phyloP scores from a whole-genome alignment of 2,797 vertebrate species.

The Periparus ater region DNA sequence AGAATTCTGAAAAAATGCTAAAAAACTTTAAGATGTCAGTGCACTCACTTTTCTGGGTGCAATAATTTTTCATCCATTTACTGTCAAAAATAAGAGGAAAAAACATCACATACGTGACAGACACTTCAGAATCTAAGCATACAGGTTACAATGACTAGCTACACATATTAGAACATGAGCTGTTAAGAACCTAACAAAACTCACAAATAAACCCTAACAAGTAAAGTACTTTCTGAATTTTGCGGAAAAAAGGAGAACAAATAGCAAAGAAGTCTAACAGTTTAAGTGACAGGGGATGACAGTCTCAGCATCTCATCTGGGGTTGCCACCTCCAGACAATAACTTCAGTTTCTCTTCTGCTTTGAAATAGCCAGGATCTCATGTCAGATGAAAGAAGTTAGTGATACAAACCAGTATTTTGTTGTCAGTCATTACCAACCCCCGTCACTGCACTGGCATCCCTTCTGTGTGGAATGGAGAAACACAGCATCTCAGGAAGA shows the following conservation, averaged over 20 bases:
- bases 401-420: neutral
- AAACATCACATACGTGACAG: neutral
- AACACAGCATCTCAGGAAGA: neutral
- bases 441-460: neutral
- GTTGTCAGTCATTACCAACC: neutral
- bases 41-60: neutral
- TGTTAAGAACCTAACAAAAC: neutral
- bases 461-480: neutral
- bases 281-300: neutral
- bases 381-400: neutral
- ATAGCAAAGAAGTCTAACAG: neutral
- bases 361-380: neutral
- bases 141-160: neutral
- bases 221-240: neutral
- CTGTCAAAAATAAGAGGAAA: neutral
- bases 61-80: conserved; percentile 31
- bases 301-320: neutral
- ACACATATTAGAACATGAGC: neutral
- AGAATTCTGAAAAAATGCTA: neutral
- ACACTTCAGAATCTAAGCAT: neutral
- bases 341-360: neutral
- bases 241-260: neutral
- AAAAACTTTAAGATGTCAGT: neutral
- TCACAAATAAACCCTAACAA: neutral
- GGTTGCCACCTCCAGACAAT: neutral